A percentile compares a stretch with the other conserved stretches of the same genome.
These are phyloP conservation scores for Trissolcus brochymenae DNA, from an alignment of 2,888 invertebrate species.

Conservation along the genomic window DNA sequence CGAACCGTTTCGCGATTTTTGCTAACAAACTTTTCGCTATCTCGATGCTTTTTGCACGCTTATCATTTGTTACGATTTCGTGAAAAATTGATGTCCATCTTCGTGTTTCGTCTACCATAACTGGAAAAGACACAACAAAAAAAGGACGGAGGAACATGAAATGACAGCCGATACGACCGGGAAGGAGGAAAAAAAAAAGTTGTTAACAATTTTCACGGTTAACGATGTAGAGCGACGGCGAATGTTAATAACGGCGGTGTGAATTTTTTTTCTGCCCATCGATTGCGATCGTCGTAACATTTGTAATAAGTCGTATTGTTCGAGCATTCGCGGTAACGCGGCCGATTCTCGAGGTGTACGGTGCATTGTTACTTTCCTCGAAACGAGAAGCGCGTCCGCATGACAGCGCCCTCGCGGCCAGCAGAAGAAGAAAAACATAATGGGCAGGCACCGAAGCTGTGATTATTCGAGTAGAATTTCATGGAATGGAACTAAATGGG, in stretches of 20 bases:
- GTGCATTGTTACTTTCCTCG: conserved; percentile 54
- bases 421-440: conserved; percentile 70
- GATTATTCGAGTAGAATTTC: conserved; percentile 75
- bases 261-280: conserved; percentile 40
- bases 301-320: conserved; percentile 55
- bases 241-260: conserved; percentile 44
- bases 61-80: conserved; percentile 15
- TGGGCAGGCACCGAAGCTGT: conserved; percentile 72
- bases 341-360: conserved; percentile 38
- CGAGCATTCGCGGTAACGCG: conserved; percentile 49
- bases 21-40: conserved; percentile 2
- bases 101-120: conserved; percentile 29
- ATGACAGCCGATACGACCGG: neutral
- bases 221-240: conserved; percentile 46
- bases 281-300: conserved; percentile 50
- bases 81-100: conserved; percentile 22
- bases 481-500: conserved; percentile 74
- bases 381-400: conserved; percentile 59
- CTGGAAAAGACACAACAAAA: conserved; percentile 4
- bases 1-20: conserved; percentile 26
- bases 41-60: conserved; percentile 19
- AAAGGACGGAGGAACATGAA: neutral
- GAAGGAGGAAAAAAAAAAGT: conserved; percentile 15
- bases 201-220: conserved; percentile 46
- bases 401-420: conserved; percentile 57